Evolutionary conservation across 2,113 vertebrate species (phyloP).

Genomic region (Anseranas semipalmata): DNA sequence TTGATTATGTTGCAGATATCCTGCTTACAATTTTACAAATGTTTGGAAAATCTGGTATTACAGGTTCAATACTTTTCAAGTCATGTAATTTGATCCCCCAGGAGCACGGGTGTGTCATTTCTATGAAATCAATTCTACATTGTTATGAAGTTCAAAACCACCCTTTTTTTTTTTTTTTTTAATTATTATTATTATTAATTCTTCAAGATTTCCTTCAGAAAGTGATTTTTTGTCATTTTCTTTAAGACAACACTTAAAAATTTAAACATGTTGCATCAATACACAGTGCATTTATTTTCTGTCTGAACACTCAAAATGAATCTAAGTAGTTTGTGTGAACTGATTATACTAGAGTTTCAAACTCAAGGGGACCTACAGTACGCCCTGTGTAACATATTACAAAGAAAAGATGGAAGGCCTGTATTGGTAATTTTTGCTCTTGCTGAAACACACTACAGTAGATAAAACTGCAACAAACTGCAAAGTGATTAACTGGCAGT

Average conservation of each 20-base stretch:
- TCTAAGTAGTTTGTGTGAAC: not conserved
- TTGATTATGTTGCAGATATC: not conserved
- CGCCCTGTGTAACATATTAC: not conserved
- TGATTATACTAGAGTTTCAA: not conserved
- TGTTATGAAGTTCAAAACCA: not conserved
- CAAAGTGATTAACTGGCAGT: slow-evolving; percentile 27
- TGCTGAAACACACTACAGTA: slow-evolving; percentile 12
- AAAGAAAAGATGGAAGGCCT: slow-evolving; percentile 17
- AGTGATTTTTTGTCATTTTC: not conserved
- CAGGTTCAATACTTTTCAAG: not conserved
- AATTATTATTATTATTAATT: not conserved
- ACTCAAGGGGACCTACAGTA: not conserved
- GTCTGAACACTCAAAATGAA: not conserved
- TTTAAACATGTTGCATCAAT: not conserved
- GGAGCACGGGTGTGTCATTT: not conserved
- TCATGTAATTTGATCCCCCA: not conserved
- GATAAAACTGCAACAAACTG: slow-evolving; percentile 37
- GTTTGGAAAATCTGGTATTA: not conserved
- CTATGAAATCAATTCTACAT: not conserved
- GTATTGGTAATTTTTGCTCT: slow-evolving; percentile 34
- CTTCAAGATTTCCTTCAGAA: not conserved
- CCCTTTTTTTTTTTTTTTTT: not conserved
- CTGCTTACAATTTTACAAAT: not conserved
- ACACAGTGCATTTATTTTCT: not conserved
- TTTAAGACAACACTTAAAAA: not conserved